Evolutionary conservation across 2,888 invertebrate species (phyloP).

Genomic region (Drosophila histrio): DNA sequence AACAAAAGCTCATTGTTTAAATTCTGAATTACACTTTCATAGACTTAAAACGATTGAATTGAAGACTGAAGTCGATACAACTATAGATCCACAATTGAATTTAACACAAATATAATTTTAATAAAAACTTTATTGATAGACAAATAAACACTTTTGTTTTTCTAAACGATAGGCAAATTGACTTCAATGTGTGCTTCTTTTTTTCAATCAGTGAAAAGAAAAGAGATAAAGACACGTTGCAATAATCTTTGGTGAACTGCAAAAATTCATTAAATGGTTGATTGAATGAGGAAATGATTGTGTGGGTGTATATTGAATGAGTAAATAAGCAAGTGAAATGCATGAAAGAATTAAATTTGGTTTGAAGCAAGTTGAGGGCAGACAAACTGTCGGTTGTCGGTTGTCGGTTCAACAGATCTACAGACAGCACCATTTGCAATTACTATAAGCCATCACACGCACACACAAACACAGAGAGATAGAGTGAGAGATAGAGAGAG

Average conservation of each 20-base stretch:
- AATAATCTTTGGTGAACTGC: neutral
- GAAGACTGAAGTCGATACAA: too few relatives aligned
- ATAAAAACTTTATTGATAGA: too few relatives aligned
- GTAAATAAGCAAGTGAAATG: slow-evolving; percentile 9
- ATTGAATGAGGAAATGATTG: slow-evolving; percentile 11
- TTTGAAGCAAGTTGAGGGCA: slow-evolving; percentile 1
- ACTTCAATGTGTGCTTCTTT: neutral
- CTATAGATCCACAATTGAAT: too few relatives aligned
- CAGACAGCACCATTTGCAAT: slow-evolving; percentile 44
- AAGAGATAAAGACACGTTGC: neutral
- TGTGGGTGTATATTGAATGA: neutral
- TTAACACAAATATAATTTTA: too few relatives aligned
- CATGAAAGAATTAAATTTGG: slow-evolving; percentile 15
- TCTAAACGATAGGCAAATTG: neutral
- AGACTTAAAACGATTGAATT: too few relatives aligned
- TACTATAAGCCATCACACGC: slow-evolving; percentile 36
- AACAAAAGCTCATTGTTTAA: too few relatives aligned
- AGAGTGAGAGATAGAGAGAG: too few relatives aligned
- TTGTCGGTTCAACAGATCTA: slow-evolving; percentile 25
- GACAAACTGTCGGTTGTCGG: slow-evolving; percentile 27
- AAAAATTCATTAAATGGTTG: slow-evolving; percentile 37
- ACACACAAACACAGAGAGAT: slow-evolving; percentile 5
- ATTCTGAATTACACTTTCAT: too few relatives aligned
- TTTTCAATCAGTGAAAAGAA: neutral
- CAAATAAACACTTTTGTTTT: neutral